phyloP scores from a whole-genome alignment of 1,140 invertebrate genomes.

The Brachionus plicatilis region DNA sequence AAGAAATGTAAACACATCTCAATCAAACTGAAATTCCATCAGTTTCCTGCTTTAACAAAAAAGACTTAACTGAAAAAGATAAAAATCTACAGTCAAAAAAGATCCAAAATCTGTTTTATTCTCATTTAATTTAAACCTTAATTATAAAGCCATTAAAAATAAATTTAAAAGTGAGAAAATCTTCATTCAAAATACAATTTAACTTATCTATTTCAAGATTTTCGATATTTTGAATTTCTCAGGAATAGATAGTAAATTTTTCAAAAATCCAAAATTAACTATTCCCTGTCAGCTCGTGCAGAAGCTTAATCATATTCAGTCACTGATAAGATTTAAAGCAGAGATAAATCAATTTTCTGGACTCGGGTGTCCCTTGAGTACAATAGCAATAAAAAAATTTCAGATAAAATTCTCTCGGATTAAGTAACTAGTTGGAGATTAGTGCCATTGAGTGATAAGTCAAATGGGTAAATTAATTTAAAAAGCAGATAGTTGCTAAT shows the following conservation, averaged over 20 bases:
- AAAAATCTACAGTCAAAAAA: background rate
- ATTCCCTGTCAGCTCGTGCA: background rate
- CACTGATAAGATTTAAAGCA: slow-evolving; percentile 7
- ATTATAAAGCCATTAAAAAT: slow-evolving; percentile 32
- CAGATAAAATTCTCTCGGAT: background rate
- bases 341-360: background rate
- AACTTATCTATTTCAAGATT: background rate
- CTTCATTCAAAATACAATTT: background rate
- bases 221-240: background rate
- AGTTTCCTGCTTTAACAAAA: background rate
- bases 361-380: background rate
- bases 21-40: background rate
- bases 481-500: slow-evolving; percentile 22
- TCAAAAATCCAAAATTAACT: slow-evolving; percentile 4
- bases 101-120: background rate
- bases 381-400: background rate
- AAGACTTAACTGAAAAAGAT: background rate
- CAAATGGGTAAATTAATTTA: background rate
- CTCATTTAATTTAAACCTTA: background rate
- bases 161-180: slow-evolving; percentile 1
- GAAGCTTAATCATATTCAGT: background rate
- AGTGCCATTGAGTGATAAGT: background rate
- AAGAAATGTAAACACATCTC: background rate
- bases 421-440: background rate
- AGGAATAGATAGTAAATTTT: slow-evolving; percentile 14